Evolutionary conservation across 2,113 vertebrate genomes (phyloP), one percentile per base, ranked within the genome.

Genomic region (Trogon surrucura): DNA sequence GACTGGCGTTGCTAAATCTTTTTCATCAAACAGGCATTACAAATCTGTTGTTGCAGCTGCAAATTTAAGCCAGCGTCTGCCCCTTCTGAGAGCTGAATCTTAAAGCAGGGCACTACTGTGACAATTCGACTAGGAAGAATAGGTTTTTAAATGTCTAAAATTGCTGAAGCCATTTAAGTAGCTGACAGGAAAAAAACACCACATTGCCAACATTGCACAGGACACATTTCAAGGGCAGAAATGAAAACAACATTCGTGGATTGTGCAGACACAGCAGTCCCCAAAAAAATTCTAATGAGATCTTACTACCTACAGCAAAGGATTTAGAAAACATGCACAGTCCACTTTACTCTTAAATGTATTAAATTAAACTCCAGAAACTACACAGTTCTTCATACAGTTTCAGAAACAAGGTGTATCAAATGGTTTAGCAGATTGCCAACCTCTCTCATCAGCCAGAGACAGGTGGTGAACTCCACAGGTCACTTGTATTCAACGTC

Each of bases 211-310:
- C 29, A 30, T 5, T 19, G 9, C 20, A 67, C 38, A 69, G 47
- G 50, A 86, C 29, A 71, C 20, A 64, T 87, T 96, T 85, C 80
- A 89, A 94, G 70, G 70, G 32, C 91, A 91, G 80, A 93, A 81
- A 13, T 51, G 23, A 74, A 92, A 86, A 69, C 13, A 34, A 34
- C 13, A 70, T 51, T 89, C 80, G 71, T 29, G 51, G 60, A 70
- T 54, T 94, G 36, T 57, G 15, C 58, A 93, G 72, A 87, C 23
- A 89, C 15, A 92, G 94, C 41, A 88, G 21, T 71, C 44, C 4
- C 53, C 5, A 8, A 7, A 34, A 60, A 77, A 50, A 21, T 3
- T 4, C 34, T 13, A 91, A 72, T 57, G 10, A 88, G 53, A 30
- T 57, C 26, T 80, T 70, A 38, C 29, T 64, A 73, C 32, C 11